Evolutionary conservation across 2,113 vertebrate genomes (phyloP).

Genomic region (Blennius ocellaris): DNA sequence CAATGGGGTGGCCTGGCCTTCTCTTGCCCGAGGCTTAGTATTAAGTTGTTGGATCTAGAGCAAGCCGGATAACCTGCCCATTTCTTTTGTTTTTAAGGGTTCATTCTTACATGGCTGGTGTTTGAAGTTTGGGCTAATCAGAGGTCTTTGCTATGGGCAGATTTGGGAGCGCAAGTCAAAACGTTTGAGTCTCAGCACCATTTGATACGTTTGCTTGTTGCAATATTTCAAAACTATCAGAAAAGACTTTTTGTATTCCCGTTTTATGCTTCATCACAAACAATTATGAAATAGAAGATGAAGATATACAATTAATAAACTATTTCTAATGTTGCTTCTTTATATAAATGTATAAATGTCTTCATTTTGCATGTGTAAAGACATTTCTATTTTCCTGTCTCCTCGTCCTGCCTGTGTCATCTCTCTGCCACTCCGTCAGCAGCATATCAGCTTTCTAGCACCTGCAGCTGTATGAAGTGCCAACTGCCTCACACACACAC

Average conservation of each 20-base stretch:
- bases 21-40: no score
- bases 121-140: no score
- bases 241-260: not conserved
- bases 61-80: no score
- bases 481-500: constrained; percentile 27
- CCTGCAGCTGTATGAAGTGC: constrained; percentile 28
- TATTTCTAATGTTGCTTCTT: not conserved
- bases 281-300: not conserved
- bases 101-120: no score
- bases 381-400: not conserved
- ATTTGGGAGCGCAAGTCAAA: no score
- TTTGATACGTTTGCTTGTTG: not conserved
- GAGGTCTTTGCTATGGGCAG: no score
- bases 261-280: not conserved
- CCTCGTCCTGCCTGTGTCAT: constrained; percentile 1
- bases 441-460: constrained; percentile 51
- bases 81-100: no score
- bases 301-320: not conserved
- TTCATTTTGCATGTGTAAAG: not conserved
- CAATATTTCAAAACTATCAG: not conserved
- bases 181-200: no score
- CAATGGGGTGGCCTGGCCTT: no score
- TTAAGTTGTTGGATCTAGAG: no score
- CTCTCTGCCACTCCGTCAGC: constrained; percentile 5
- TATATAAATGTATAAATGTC: not conserved